Conservation (phyloP, 2,888 invertebrate species). For the Nyleta sp. region DNA sequence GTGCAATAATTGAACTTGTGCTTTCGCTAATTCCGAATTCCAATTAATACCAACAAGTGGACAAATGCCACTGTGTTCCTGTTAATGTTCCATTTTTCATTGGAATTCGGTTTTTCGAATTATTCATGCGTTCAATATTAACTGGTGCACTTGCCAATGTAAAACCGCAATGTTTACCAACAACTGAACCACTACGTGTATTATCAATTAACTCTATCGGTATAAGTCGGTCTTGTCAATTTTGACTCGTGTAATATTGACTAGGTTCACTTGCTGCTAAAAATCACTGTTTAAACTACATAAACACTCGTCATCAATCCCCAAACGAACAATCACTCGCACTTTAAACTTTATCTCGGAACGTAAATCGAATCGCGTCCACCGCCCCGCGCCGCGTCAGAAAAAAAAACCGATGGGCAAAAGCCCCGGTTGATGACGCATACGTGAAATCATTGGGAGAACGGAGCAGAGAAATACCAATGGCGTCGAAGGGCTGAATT, state of each 20-base stretch:
- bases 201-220: no score
- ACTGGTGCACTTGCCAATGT: no score
- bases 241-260: background rate
- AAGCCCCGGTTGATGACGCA: no score
- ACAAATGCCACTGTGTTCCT: background rate
- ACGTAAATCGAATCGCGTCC: slow-evolving; percentile 9
- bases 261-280: slow-evolving; percentile 19
- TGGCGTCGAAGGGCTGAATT: slow-evolving; percentile 56
- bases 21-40: no score
- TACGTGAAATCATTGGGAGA: slow-evolving; percentile 48
- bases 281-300: slow-evolving; percentile 10
- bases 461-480: slow-evolving; percentile 45
- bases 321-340: slow-evolving; percentile 21
- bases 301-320: slow-evolving; percentile 26
- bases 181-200: no score
- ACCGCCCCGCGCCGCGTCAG: no score
- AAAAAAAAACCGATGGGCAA: no score
- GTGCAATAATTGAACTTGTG: no score
- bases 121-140: no score
- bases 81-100: no score
- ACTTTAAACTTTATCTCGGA: slow-evolving; percentile 22
- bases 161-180: no score
- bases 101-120: no score
- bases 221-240: background rate
- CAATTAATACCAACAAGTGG: background rate